A percentile compares a stretch with the other conserved stretches of the same genome.
Conservation (phyloP, 2,888 invertebrate species). For the Leuctra nigra region DNA sequence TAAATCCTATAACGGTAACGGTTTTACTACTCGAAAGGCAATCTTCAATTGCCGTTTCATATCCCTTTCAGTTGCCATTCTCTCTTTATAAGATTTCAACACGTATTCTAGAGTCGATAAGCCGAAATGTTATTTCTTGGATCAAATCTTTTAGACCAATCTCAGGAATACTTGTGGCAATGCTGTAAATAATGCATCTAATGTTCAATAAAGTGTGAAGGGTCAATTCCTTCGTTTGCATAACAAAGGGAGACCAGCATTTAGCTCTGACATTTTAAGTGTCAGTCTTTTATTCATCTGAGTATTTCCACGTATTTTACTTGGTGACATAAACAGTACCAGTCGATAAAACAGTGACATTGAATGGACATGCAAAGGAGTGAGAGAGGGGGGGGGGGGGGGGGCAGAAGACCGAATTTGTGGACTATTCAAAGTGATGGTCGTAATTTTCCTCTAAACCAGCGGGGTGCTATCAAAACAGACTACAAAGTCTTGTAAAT, state of each 20-base stretch:
- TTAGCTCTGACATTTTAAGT: not conserved
- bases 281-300: not conserved
- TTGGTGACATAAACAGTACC: not conserved
- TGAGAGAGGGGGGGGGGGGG: not conserved
- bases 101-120: not conserved
- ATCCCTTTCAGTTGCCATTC: not conserved
- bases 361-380: not conserved
- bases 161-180: not conserved
- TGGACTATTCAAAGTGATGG: not conserved
- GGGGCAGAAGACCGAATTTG: too few species aligned
- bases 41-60: not conserved
- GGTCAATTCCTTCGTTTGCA: conserved; percentile 1
- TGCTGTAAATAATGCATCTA: too few species aligned
- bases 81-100: not conserved
- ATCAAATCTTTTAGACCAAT: conserved; percentile 8
- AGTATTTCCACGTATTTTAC: too few species aligned
- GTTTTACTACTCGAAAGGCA: conserved; percentile 2
- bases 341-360: not conserved
- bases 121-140: not conserved
- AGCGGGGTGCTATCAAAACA: conserved; percentile 6
- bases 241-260: not conserved
- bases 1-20: conserved; percentile 15
- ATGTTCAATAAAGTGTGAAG: conserved; percentile 14
- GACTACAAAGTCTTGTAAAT: not conserved
- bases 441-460: not conserved